Conservation (phyloP, 2,797 vertebrate genomes). For the Miichthys miiuy region DNA sequence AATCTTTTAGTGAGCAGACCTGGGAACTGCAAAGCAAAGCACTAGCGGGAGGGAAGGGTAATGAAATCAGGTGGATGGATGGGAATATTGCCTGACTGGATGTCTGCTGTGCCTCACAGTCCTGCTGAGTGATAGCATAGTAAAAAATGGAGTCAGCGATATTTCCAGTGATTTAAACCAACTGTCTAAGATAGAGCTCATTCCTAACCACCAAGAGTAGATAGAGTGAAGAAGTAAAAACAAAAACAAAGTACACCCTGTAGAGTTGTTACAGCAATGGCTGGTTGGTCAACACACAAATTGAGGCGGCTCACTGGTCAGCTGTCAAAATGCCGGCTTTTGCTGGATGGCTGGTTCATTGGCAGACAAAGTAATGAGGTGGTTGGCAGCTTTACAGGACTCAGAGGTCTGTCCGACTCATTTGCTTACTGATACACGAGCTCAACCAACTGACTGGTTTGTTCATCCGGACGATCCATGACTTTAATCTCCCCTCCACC, state of each 20-base stretch:
- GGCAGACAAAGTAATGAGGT: slow-evolving; percentile 9
- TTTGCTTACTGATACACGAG: slow-evolving; percentile 36
- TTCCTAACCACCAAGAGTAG: slow-evolving; percentile 18
- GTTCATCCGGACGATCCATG: background rate
- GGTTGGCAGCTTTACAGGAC: slow-evolving; percentile 32
- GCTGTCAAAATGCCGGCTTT: slow-evolving; percentile 33
- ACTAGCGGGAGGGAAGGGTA: slow-evolving; percentile 48
- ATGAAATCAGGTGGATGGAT: slow-evolving; percentile 74
- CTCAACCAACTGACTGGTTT: background rate
- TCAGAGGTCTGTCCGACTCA: slow-evolving; percentile 18
- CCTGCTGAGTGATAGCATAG: slow-evolving; percentile 57
- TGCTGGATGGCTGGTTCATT: slow-evolving; percentile 23
- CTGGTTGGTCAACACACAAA: slow-evolving; percentile 49
- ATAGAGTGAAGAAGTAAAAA: slow-evolving; percentile 35
- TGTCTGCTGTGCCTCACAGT: slow-evolving; percentile 40
- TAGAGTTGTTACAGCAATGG: slow-evolving; percentile 28
- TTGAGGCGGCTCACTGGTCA: slow-evolving; percentile 34
- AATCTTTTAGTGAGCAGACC: slow-evolving; percentile 49
- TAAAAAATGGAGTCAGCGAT: slow-evolving; percentile 61
- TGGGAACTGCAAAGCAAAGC: slow-evolving; percentile 60
- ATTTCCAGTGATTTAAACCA: slow-evolving; percentile 69
- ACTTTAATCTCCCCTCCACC: background rate
- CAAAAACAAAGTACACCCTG: slow-evolving; percentile 49
- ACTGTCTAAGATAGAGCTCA: slow-evolving; percentile 27
- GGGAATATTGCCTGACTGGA: slow-evolving; percentile 61